These are phyloP conservation scores for Zaprionus bogoriensis DNA, from an alignment of 2,888 invertebrate species.

Conservation along the genomic window DNA sequence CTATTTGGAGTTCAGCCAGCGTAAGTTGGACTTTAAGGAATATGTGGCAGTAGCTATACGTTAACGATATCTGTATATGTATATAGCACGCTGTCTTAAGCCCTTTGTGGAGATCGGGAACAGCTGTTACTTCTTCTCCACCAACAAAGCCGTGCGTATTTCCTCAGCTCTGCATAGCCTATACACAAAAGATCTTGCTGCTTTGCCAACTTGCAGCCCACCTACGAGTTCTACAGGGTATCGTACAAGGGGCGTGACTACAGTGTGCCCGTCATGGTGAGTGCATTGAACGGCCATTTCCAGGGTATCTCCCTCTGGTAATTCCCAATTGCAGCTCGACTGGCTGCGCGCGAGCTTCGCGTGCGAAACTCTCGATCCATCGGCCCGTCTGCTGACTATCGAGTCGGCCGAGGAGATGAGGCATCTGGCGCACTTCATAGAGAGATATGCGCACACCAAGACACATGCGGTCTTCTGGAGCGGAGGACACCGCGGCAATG, in stretches of 20 bases:
- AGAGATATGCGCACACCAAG: slow-evolving; percentile 26
- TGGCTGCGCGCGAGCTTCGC: slow-evolving; percentile 60
- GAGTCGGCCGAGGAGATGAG: slow-evolving; percentile 40
- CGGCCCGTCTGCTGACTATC: slow-evolving; percentile 41
- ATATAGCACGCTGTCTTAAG: slow-evolving; percentile 40
- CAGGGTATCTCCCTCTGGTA: no score
- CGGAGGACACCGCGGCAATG: slow-evolving; percentile 60
- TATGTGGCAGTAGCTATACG: not conserved
- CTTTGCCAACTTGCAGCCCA: slow-evolving; percentile 34
- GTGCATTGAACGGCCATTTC: not conserved
- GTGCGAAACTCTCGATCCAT: slow-evolving; percentile 51
- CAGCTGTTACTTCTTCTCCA: slow-evolving; percentile 61
- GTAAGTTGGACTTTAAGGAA: slow-evolving; percentile 26
- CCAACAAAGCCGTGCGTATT: slow-evolving; percentile 50
- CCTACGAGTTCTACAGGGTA: slow-evolving; percentile 59
- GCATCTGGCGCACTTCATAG: slow-evolving; percentile 35
- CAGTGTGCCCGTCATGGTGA: slow-evolving; percentile 56
- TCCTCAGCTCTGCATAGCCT: no score
- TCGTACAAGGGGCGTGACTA: slow-evolving; percentile 46
- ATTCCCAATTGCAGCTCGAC: slow-evolving; percentile 34
- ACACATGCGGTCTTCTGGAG: slow-evolving; percentile 55
- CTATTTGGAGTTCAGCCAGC: slow-evolving; percentile 32
- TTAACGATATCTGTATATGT: not conserved
- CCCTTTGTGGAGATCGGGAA: slow-evolving; percentile 57
- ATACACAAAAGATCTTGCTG: no score